Evolutionary conservation across 2,113 vertebrate genomes (phyloP).

Genomic region (Vidua chalybeata): DNA sequence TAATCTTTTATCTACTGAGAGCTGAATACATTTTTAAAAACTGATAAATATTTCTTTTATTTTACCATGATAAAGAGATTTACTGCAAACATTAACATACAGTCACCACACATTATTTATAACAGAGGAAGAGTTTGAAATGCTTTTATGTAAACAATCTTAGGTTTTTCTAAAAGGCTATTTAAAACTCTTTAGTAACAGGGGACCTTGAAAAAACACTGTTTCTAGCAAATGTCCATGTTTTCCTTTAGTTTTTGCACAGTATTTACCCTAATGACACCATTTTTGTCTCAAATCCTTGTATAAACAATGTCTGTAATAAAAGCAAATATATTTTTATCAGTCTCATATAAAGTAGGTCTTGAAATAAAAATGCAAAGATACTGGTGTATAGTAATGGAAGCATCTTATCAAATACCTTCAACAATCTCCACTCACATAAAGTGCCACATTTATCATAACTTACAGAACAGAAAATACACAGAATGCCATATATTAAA

Average conservation of each 20-base stretch:
- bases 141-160: conserved; percentile 71
- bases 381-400: conserved; percentile 4
- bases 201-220: conserved; percentile 14
- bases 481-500: conserved; percentile 46
- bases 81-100: conserved; percentile 52
- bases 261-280: conserved; percentile 62
- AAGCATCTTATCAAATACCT: not conserved
- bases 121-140: conserved; percentile 69
- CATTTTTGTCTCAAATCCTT: conserved; percentile 54
- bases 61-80: conserved; percentile 61
- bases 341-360: conserved; percentile 4
- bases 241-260: conserved; percentile 52
- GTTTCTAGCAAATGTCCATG: conserved; percentile 61
- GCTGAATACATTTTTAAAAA: conserved; percentile 56
- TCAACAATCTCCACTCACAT: not conserved
- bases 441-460: conserved; percentile 30
- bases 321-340: conserved; percentile 66
- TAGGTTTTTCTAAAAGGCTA: conserved; percentile 62
- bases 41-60: conserved; percentile 69
- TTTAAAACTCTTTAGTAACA: conserved; percentile 62
- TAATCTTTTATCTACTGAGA: not conserved
- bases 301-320: conserved; percentile 59
- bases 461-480: conserved; percentile 38
- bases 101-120: conserved; percentile 59
- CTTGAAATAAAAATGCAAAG: conserved; percentile 20